A percentile compares a stretch with the other conserved stretches of the same genome.
Conservation (phyloP, 2,797 vertebrate genomes). For the Enteromius thamalakanensis region DNA sequence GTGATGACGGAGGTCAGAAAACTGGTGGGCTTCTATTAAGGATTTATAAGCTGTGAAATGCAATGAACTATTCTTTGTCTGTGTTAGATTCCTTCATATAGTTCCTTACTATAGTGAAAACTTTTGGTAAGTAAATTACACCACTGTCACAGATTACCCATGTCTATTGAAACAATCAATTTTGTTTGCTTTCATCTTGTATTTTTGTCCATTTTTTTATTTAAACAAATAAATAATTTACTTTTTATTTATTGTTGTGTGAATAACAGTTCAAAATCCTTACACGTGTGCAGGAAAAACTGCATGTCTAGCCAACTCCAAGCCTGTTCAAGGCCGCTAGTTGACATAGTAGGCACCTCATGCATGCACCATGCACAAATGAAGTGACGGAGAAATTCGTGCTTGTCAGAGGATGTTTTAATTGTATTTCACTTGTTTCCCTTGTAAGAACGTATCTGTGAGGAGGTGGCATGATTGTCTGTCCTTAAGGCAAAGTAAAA, state of each 20-base stretch:
- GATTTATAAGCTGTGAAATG: not conserved
- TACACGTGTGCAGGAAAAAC: not conserved
- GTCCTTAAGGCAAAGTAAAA: not conserved
- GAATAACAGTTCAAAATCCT: constrained; percentile 17
- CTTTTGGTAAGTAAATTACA: not conserved
- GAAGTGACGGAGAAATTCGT: not conserved
- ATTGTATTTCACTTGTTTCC: not conserved
- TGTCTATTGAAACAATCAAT: not conserved
- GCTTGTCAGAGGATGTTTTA: not conserved
- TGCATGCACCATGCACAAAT: not conserved
- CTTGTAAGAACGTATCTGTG: not conserved
- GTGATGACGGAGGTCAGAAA: constrained; percentile 82
- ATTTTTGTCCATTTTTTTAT: constrained; percentile 13
- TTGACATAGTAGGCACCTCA: not conserved
- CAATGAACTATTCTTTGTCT: constrained; percentile 13
- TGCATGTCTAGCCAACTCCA: not conserved
- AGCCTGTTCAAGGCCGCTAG: not conserved
- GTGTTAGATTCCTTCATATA: constrained; percentile 12
- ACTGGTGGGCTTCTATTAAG: constrained; percentile 86
- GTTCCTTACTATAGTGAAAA: not conserved
- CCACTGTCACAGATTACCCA: not conserved
- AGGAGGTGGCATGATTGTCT: not conserved
- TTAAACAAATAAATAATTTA: not conserved
- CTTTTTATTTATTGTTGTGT: constrained; percentile 4
- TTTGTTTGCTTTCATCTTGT: not conserved